phyloP scores from a whole-genome alignment of 2,888 invertebrate genomes.

The Anarsia innoxiella region DNA sequence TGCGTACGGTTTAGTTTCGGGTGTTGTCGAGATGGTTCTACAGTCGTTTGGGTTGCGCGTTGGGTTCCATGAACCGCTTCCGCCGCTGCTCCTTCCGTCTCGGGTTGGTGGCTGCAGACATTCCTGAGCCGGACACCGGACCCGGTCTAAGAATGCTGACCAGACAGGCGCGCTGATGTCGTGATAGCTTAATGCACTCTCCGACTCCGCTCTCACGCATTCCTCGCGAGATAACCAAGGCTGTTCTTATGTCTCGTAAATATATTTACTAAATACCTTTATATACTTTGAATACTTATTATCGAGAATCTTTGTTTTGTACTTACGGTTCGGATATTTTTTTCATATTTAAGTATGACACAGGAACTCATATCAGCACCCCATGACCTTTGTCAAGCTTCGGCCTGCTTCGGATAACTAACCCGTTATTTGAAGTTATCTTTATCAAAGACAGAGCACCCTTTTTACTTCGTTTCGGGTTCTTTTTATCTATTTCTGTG shows the following conservation, averaged over 20 bases:
- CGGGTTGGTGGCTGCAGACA: slow-evolving; percentile 66
- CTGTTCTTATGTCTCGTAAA: slow-evolving; percentile 23
- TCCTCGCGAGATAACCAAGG: slow-evolving; percentile 45
- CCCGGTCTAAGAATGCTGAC: slow-evolving; percentile 60
- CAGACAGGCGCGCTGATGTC: slow-evolving; percentile 49
- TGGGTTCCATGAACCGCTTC: slow-evolving; percentile 69
- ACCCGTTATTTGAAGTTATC: neutral
- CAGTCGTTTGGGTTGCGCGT: slow-evolving; percentile 24
- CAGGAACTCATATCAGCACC: too few species aligned
- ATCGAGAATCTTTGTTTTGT: too few species aligned
- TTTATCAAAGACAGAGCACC: slow-evolving; percentile 8
- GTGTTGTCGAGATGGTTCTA: slow-evolving; percentile 14
- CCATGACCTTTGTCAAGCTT: too few species aligned
- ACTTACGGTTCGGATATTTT: too few species aligned
- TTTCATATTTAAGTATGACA: too few species aligned
- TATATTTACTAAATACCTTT: slow-evolving; percentile 8
- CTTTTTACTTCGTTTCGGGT: neutral
- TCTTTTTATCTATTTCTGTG: slow-evolving; percentile 42
- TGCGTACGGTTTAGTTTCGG: slow-evolving; percentile 24
- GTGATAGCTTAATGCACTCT: slow-evolving; percentile 62
- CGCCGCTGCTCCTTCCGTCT: slow-evolving; percentile 71
- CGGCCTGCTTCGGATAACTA: too few species aligned
- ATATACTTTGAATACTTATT: too few species aligned
- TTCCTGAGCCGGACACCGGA: slow-evolving; percentile 61
- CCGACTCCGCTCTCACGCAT: slow-evolving; percentile 39